A percentile compares a stretch with the other conserved stretches of the same genome.
These are phyloP conservation scores for Fringilla coelebs DNA, from an alignment of 2,797 vertebrate genomes.

Conservation along the genomic window DNA sequence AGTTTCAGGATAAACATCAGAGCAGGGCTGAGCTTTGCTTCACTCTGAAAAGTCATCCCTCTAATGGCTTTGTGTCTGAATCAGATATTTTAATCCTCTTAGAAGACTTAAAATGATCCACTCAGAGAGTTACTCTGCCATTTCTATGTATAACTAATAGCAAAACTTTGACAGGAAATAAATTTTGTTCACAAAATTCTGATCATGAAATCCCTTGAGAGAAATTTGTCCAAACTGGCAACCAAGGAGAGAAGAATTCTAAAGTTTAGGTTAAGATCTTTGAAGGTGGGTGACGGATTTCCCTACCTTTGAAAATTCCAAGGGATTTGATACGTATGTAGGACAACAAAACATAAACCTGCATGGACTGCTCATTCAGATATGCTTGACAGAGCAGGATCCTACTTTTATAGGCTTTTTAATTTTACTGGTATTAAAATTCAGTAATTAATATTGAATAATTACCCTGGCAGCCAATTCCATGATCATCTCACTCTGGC, in stretches of 20 bases:
- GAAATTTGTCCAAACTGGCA: not conserved
- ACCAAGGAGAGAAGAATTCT: not conserved
- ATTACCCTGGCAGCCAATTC: not conserved
- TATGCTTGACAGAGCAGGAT: not conserved
- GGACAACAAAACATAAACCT: not conserved
- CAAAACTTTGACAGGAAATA: not conserved
- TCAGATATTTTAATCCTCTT: conserved; percentile 61
- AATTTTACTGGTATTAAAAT: not conserved
- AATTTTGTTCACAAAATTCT: not conserved
- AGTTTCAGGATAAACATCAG: conserved; percentile 34
- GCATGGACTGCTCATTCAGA: not conserved
- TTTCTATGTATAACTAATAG: conserved; percentile 34
- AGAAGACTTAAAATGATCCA: conserved; percentile 46
- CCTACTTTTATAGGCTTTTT: not conserved
- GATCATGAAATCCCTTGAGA: not conserved
- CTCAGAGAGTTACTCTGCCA: conserved; percentile 4
- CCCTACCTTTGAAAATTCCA: not conserved
- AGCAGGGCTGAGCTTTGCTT: conserved; percentile 7
- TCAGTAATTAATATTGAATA: not conserved
- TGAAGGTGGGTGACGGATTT: not conserved
- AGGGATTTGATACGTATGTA: not conserved
- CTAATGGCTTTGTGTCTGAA: conserved; percentile 11
- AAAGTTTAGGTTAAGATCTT: not conserved
- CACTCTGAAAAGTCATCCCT: not conserved
- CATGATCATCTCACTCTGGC: not conserved